These are phyloP conservation scores for Papilio dardanus DNA, from an alignment of 1,140 invertebrate genomes.

Conservation along the genomic window DNA sequence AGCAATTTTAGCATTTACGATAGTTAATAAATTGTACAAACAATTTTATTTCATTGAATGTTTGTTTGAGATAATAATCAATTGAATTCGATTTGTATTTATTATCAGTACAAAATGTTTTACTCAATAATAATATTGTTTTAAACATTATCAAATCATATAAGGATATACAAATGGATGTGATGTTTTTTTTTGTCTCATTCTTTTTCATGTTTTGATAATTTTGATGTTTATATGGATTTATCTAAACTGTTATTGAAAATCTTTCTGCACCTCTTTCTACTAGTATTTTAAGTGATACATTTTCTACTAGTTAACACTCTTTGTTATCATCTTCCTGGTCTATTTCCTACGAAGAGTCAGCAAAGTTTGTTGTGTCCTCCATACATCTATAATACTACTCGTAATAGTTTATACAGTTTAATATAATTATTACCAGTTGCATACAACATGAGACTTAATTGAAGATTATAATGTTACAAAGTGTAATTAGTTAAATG, in stretches of 20 bases:
- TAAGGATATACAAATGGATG: slow-evolving; percentile 16
- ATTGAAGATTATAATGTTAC: neutral
- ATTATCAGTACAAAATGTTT: neutral
- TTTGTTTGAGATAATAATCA: slow-evolving; percentile 15
- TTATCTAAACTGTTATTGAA: no score
- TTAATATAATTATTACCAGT: neutral
- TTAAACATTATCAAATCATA: neutral
- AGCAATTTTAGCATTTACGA: neutral
- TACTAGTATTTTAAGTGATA: no score
- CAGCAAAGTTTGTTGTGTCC: no score
- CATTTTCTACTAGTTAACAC: no score
- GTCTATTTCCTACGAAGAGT: no score
- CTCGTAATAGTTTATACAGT: neutral
- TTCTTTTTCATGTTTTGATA: no score
- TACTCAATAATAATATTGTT: neutral
- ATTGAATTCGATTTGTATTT: neutral
- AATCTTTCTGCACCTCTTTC: no score
- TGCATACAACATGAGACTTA: neutral
- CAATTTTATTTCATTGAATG: neutral
- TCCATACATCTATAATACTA: no score
- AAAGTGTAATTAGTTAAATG: slow-evolving; percentile 15
- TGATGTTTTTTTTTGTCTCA: neutral
- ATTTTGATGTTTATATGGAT: no score
- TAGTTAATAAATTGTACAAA: slow-evolving; percentile 2
- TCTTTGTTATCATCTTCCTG: no score